phyloP scores from a whole-genome alignment of 2,797 vertebrate genomes.

The Diplodus sargus region DNA sequence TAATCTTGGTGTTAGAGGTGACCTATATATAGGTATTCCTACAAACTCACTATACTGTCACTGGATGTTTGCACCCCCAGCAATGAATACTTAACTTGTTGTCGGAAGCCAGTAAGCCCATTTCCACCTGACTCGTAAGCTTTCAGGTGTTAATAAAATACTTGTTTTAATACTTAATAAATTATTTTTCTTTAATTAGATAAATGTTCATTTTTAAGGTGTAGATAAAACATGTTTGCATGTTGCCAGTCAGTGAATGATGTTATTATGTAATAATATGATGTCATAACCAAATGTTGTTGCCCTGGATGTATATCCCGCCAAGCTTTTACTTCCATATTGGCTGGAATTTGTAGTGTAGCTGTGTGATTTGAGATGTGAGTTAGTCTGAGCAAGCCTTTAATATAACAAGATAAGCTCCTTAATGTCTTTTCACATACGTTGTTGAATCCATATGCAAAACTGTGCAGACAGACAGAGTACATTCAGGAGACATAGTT shows the following conservation, averaged over 20 bases:
- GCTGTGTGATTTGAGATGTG: neutral
- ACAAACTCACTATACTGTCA: neutral
- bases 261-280: conserved; percentile 7
- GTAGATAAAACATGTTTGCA: neutral
- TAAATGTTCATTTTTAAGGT: neutral
- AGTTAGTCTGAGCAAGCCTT: neutral
- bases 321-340: neutral
- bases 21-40: neutral
- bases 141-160: too few relatives aligned
- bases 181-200: neutral
- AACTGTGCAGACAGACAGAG: neutral
- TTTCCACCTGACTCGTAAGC: neutral
- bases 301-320: neutral
- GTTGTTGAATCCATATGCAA: neutral
- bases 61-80: neutral
- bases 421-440: neutral
- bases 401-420: neutral
- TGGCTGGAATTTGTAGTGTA: neutral
- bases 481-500: neutral
- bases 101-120: neutral
- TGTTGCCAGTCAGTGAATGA: neutral
- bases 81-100: neutral
- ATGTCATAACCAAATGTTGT: conserved; percentile 17
- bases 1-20: neutral
- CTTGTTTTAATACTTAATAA: too few relatives aligned